Conservation (phyloP, 1,140 invertebrate genomes). For the Neodiprion pinetum region DNA sequence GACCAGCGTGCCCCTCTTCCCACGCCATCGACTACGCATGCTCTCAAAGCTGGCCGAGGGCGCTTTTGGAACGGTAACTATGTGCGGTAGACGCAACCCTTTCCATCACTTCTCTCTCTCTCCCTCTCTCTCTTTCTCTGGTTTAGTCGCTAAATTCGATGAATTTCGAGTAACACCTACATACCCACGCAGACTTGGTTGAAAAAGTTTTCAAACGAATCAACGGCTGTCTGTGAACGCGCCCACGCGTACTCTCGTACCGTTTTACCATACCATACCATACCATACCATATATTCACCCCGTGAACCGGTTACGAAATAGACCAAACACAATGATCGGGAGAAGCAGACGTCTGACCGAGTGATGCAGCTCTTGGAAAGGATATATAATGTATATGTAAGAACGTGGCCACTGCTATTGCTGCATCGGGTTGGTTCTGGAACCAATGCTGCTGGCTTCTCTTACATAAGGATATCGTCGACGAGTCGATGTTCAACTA, state of each 20-base stretch:
- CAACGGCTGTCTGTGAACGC: neutral
- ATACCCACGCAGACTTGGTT: neutral
- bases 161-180: neutral
- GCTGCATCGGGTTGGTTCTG: neutral
- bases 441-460: neutral
- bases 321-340: too few relatives aligned
- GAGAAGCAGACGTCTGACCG: neutral
- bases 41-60: constrained; percentile 89
- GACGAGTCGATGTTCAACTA: neutral
- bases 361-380: neutral
- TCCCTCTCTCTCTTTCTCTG: constrained; percentile 29
- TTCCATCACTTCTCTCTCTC: constrained; percentile 28
- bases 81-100: neutral
- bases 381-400: too few relatives aligned
- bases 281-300: too few relatives aligned
- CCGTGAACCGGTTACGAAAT: too few relatives aligned
- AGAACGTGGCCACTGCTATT: too few relatives aligned
- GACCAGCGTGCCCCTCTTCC: constrained; percentile 80
- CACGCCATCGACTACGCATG: constrained; percentile 84
- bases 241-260: neutral
- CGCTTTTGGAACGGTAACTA: constrained; percentile 86
- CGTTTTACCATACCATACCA: neutral
- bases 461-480: neutral
- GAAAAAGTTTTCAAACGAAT: neutral
- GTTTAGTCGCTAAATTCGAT: constrained; percentile 22